These are phyloP conservation scores for Drosophila conformis DNA, from an alignment of 2,888 invertebrate genomes.

Conservation along the genomic window DNA sequence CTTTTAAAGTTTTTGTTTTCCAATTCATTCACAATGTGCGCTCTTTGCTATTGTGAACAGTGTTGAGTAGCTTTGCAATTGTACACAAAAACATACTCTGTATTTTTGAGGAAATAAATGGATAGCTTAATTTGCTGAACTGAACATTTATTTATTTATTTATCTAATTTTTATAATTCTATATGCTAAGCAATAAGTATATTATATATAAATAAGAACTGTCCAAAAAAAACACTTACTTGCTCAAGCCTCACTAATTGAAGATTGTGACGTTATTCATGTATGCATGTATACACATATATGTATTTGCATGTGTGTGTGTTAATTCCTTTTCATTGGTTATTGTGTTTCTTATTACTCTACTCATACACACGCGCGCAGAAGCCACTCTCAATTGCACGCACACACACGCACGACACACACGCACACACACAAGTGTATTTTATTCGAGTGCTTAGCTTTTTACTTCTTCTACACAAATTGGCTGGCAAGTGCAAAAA, in stretches of 20 bases:
- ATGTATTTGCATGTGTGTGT: neutral
- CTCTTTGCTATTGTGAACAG: neutral
- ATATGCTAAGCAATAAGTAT: neutral
- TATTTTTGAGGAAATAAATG: no score
- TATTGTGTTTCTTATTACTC: neutral
- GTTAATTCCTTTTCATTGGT: conserved; percentile 9
- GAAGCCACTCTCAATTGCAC: conserved; percentile 4
- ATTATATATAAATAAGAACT: neutral
- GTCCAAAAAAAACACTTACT: conserved; percentile 14
- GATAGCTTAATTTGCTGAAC: no score
- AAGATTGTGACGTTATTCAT: neutral
- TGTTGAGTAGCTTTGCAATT: neutral
- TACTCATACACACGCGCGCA: neutral
- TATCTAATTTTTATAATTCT: neutral
- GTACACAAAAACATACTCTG: neutral
- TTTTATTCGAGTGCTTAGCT: conserved; percentile 10
- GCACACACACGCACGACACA: neutral
- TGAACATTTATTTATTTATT: no score
- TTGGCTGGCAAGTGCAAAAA: conserved; percentile 42
- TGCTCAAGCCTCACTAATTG: neutral
- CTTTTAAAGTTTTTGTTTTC: neutral
- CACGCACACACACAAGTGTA: neutral
- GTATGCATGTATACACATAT: neutral
- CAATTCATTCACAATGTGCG: neutral
- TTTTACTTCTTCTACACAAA: conserved; percentile 26